Base-by-base conservation (phyloP, 2,888 invertebrate genomes). In the Calliopum simillimum region DNA sequence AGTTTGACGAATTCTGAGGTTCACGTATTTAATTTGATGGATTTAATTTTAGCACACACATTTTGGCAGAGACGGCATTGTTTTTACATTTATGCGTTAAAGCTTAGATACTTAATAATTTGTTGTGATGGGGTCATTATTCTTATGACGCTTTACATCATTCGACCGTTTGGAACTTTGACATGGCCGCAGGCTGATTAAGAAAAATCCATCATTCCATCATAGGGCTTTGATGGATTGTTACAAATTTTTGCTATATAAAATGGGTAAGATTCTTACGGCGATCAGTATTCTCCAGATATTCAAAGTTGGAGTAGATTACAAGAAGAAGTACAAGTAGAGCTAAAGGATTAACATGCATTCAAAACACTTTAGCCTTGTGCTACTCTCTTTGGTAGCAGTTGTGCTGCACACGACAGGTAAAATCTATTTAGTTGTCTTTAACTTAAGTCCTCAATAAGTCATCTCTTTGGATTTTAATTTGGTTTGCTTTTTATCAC, bases 231-330 rank as follows among this genome's bases (percentile, higher is more conserved):
- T 23, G 43, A 41, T 23, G 13, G 41, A 19, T 25, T 59, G 33
- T 21, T 23, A 53, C 41, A 19, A 62, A 19, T 55, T 64, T n/a
- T 69, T 66, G 65, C 71, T 76, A 76, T 78, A 78, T 77, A 78
- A 75, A 72, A 74, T 71, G 71, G 63, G 13, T n/a, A 23, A 73
- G 71, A 73, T 71, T 47, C 4, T 12, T 72, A 74, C 56, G 73
- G 14, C 46, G 70, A 70, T 76, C 77, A 78, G 77, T 77, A 67
- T 70, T 58, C 51, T 73, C 47, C 44, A 59, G 58, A 55, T 74
- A 43, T 62, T 72, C 64, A 68, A 63, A 70, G 69, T 69, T 70
- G 49, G 65, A 66, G 59, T 46, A 33, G 12, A 53, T 5, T 53
- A 21, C 4, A 23, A 19, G 1, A 19, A 53, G 0, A 23, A 2